These are phyloP conservation scores for Asbolus verrucosus DNA, from an alignment of 1,140 invertebrate genomes.

Conservation along the genomic window DNA sequence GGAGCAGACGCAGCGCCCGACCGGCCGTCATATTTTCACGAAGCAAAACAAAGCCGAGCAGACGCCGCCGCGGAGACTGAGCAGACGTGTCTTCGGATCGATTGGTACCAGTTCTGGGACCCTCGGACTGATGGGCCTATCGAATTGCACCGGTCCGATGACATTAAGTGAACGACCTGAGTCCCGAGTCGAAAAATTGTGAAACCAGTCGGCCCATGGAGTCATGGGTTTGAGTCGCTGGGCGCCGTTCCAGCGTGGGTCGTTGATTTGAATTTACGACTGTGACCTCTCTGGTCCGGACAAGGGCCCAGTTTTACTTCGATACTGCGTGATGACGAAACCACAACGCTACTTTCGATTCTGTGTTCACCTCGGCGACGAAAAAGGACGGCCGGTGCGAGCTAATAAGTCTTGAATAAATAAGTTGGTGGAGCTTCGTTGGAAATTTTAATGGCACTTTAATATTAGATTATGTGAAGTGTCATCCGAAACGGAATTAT, in stretches of 20 bases:
- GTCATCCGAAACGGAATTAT: neutral
- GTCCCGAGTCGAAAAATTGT: no score
- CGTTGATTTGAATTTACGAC: constrained; percentile 18
- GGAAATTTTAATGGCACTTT: constrained; percentile 27
- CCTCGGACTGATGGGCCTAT: no score
- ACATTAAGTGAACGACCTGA: no score
- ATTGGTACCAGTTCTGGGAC: no score
- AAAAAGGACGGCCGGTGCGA: constrained; percentile 7
- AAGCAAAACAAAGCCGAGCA: no score
- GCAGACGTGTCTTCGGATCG: no score
- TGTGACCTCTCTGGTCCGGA: constrained; percentile 30
- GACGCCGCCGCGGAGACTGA: no score
- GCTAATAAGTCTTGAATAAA: constrained; percentile 34
- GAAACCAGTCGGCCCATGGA: no score
- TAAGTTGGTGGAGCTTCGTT: constrained; percentile 9
- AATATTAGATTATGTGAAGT: constrained; percentile 31
- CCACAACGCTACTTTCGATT: constrained; percentile 22
- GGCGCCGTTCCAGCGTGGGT: constrained; percentile 26
- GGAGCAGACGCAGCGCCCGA: no score
- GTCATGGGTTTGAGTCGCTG: constrained; percentile 12
- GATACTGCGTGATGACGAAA: constrained; percentile 24
- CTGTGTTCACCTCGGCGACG: constrained; percentile 21
- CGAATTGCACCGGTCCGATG: no score
- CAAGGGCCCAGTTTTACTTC: constrained; percentile 29
- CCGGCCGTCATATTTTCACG: no score